Evolutionary conservation across 1,140 invertebrate genomes (phyloP).

Genomic region (Nephila pilipes): DNA sequence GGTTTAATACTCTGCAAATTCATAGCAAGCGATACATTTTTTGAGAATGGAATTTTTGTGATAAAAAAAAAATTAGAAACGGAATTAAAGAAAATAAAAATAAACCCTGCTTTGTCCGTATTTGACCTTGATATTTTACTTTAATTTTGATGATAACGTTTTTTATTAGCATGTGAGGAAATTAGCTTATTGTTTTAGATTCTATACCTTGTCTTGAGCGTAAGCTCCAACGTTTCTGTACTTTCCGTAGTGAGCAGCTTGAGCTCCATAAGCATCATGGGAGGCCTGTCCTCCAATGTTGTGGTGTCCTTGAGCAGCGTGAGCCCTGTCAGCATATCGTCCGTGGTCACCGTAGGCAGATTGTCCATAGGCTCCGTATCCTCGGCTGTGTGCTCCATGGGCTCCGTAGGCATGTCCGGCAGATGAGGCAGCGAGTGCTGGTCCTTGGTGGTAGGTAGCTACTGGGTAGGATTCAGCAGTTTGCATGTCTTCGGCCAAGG

Average conservation of each 20-base stretch:
- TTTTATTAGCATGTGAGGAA: too few species aligned
- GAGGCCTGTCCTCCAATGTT: conserved; percentile 48
- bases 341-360: conserved; percentile 63
- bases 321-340: conserved; percentile 55
- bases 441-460: conserved; percentile 57
- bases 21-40: too few species aligned
- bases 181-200: not conserved
- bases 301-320: conserved; percentile 70
- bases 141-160: too few species aligned
- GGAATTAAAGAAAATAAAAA: too few species aligned
- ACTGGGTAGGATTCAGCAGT: conserved; percentile 73
- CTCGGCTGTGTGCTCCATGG: conserved; percentile 47
- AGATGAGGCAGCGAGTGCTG: conserved; percentile 50
- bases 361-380: conserved; percentile 62
- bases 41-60: too few species aligned
- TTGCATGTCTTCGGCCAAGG: conserved; percentile 54
- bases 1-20: too few species aligned
- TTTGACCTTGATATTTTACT: too few species aligned
- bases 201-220: conserved; percentile 66
- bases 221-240: conserved; percentile 68
- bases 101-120: too few species aligned
- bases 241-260: conserved; percentile 63
- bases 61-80: too few species aligned
- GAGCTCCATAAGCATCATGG: conserved; percentile 67
- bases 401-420: conserved; percentile 71